Evolutionary conservation across 64 coral and sea anemone species (phyloP), one percentile per base, ranked within the genome.

Genomic region (Stylophora pistillata): DNA sequence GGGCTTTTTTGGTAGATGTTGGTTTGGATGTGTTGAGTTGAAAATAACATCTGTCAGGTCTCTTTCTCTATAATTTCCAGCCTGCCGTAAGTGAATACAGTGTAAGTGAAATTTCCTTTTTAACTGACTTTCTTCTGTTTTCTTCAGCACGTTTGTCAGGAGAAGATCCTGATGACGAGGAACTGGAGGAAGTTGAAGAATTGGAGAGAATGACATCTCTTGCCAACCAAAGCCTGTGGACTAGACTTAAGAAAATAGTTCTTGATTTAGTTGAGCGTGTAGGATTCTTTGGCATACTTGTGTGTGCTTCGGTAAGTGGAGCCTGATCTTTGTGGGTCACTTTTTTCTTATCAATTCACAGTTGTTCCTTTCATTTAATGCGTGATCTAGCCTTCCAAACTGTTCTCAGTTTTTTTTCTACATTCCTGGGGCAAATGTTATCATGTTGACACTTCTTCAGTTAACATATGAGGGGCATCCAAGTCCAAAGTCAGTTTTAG

Each of bases 301-400:
- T 98, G 68, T 98, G 96, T 95, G 96, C 96, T 47, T 98, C 96
- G 30, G 96, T 98, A 84, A 98, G 87, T 92, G 16, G 26, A 76
- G 23, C 10, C 13, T 21, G 17, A 23, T 1, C 37, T 47, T 47
- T 0, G 37, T 47, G 37, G 37, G 64, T 12, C 64, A 68, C 0
- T 10, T 5, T 47, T 76, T 20, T 47, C 53, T 21, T 53, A 34
- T 2, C 53, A 7, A 52, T 37, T 10, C 30, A 52, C 72, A 52
- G 16, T 41, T 15, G 9, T 53, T 52, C 5, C 55, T 13, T 26
- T 2, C 66, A 26, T 71, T 63, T 63, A 9, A 47, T n/a, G n/a
- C n/a, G 9, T 9, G 9, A 9, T 47, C 37, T 0, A 47, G 37
- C 37, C 37, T 5, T 9, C 0, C 37, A 47, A 47, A 47, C 21